Evolutionary conservation across 2,113 vertebrate genomes (phyloP), one percentile per base, ranked within the genome.

Genomic region (Vidua macroura): DNA sequence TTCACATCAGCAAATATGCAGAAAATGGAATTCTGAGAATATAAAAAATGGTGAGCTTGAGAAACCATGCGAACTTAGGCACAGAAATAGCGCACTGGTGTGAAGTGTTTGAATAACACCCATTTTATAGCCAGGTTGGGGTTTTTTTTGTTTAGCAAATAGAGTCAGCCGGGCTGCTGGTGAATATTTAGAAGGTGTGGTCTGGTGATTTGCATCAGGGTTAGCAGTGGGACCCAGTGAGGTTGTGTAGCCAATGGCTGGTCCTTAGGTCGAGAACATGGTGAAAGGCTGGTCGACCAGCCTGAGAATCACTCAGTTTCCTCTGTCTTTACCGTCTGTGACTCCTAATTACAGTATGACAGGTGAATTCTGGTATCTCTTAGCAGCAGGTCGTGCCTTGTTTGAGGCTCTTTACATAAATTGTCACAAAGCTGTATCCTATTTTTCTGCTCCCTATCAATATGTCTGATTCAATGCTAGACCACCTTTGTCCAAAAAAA

Each of bases 161-260:
- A n/a, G 51, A 10, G 67, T 67, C 18, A 64, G 18, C 14, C 13
- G 11, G 35, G 27, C 35, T 83, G 27, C 46, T 64, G 53, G 12
- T 24, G 21, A 68, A 27, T 77, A 28, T 59, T 60, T 60, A 41
- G 67, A 53, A 63, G 44, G 16, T 72, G 20, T 55, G 35, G 10
- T 60, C 27, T 76, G 2, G 0, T 68, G 67, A 39, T 53, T 62
- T 4, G 13, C 49, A 33, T 9, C 0, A 0, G 22, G 59, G 24
- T 83, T 52, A 69, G 27, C 68, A 64, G 39, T 31, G 37, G 59
- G 25, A 18, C 30, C 25, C 30, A 48, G 22, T 80, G 58, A 86
- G 35, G 14, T 64, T 48, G 19, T 59, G 21, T 33, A 73, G 67
- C 7, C 25, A 55, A 0, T 75, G 56, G 6, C 52, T 82, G 66